Percentiles rank a stretch among this genome's conserved stretches.
Evolutionary conservation across 2,888 invertebrate genomes (phyloP).

Genomic region (Oligia latruncula): DNA sequence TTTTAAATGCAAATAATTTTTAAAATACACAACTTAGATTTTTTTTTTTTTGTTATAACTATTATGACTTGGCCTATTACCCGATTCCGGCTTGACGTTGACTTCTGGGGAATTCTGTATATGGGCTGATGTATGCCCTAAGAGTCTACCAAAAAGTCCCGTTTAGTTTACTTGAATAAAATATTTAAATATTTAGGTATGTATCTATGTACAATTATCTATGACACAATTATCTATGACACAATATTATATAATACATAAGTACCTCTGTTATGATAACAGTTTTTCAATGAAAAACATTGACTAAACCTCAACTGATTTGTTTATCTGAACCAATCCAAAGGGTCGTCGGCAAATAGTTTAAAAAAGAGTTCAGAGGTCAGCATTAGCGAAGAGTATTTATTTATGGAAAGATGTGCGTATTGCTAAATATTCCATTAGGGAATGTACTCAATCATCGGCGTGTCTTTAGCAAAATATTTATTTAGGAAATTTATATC

Average conservation of each 20-base stretch:
- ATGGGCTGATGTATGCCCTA: neutral
- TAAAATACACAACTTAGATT: no score
- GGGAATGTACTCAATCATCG: neutral
- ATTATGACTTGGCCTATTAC: no score
- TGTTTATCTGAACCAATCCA: neutral
- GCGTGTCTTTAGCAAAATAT: neutral
- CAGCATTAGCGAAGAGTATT: neutral
- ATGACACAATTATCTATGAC: neutral
- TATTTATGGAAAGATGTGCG: neutral
- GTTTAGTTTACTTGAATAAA: neutral
- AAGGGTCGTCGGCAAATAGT: neutral
- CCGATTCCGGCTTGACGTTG: no score
- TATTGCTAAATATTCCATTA: slow-evolving; percentile 15
- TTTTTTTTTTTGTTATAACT: no score
- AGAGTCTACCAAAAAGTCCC: neutral
- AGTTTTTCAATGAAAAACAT: slow-evolving; percentile 21
- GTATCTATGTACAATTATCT: no score
- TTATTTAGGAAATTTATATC: slow-evolving; percentile 1
- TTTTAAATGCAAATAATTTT: no score
- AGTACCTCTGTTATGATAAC: slow-evolving; percentile 25
- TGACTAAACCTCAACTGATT: neutral
- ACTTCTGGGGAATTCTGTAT: no score
- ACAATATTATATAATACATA: slow-evolving; percentile 22
- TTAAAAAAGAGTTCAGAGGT: slow-evolving; percentile 16
- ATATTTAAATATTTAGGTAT: neutral